Base-by-base conservation (phyloP, 1,140 invertebrate species). In the Drosophila hydei region DNA sequence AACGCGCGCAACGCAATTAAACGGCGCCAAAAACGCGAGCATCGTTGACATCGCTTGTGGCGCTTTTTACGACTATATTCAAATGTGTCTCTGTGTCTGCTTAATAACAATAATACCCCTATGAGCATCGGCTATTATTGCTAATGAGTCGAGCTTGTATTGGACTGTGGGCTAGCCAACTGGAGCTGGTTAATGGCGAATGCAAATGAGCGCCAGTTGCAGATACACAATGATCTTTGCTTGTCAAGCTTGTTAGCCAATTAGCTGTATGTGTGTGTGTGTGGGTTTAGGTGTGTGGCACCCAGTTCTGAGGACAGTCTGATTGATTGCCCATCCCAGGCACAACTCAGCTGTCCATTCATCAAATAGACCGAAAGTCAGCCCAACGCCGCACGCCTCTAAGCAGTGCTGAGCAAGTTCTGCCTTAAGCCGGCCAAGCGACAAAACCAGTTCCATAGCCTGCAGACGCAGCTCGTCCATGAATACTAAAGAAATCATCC, bases 1-100 rank as follows among this genome's bases (percentile, higher is more conserved):
- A 77, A 59, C 70, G 63, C 70, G 47, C 3, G 63, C 50, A n/a
- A 14, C 16, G 62, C 77, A 70, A 84, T 87, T 87, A 84, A 85
- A 74, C 61, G 80, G 77, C 80, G 81, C 80, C 77, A 62, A 75
- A 42, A 74, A 73, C 59, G 61, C 79, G 60, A 62, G 47, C 60
- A 68, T 16, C 47, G 59, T 18, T 27, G 14, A 21, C 58, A 52
- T 59, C 30, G 40, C 68, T 62, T 55, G 42, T 40, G 33, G 23
- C 18, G 50, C 18, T 75, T 80, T 79, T 76, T 33, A 80, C 64
- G 77, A 56, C 54, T 69, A 48, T 77, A 77, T 77, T 81, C 77
- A 68, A 77, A 72, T 72, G 67, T 79, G 58, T 43, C 43, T 56
- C 38, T 40, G 36, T 14, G 12, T 40, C 38, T 40, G 54, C 64